Evolutionary conservation across 2,797 vertebrate genomes (phyloP), one percentile per base, ranked within the genome.

Genomic region (Halcyon badia): DNA sequence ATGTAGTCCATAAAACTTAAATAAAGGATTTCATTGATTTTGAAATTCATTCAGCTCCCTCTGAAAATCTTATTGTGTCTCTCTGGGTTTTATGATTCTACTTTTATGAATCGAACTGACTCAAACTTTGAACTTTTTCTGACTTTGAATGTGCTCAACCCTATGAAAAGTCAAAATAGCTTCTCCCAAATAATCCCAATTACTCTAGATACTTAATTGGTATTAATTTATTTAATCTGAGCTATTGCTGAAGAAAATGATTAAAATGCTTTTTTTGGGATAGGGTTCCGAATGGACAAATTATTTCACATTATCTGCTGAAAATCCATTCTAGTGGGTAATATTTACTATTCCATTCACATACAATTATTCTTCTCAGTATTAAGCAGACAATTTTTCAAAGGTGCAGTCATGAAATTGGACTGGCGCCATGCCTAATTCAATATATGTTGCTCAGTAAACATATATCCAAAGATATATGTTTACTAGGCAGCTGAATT

Each of bases 321-420:
- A 35, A 96, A 96, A 90, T 73, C 52, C 58, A 35, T 83, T 83
- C 66, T 19, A 39, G 39, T 57, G 85, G 73, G 64, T n/a, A 84
- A 82, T 39, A 54, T 93, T 97, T 91, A 76, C 90, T 73, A 89
- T 90, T 94, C 83, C 66, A 75, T 93, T 96, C 91, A 95, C 77
- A 86, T 57, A 56, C 90, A 93, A 94, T 97, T 97, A 93, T 94
- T 94, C 48, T 66, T 95, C 81, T 91, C 77, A 26, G 62, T 84
- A 95, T 91, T 94, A 96, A 96, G 79, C 90, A 94, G 87, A 60
- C 66, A 82, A 57, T 94, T 94, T 97, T 95, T 95, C 91, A 96
- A 91, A 93, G 77, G 73, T 90, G 83, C 66, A 80, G 91, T 91
- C 73, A 89, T 35, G 90, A 83, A 89, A 91, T 52, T 77, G 83